Base-by-base conservation (phyloP, 2,113 vertebrate species). In the Albula goreensis region DNA sequence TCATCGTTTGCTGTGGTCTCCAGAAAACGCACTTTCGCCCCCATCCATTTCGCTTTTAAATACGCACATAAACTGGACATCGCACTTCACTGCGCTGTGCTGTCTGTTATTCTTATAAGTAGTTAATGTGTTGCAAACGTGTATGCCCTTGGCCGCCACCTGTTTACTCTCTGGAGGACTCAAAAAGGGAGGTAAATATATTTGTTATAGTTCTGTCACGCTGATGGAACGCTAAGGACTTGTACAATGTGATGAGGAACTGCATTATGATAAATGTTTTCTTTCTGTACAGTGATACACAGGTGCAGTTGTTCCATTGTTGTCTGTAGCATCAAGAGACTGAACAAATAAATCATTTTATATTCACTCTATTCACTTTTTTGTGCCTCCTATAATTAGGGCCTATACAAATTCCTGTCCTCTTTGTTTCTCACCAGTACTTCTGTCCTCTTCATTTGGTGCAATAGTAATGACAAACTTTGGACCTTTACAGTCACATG, bases 241-340 rank as follows among this genome's bases (percentile, higher is more conserved):
- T 91, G 86, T 90, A 89, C 60, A 92, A 87, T 90, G 84, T 93
- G 88, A 91, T 90, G 89, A 91, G 81, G 31, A 81, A 83, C 80
- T 89, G 88, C 84, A 90, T 88, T 87, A 88, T 89, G 88, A 84
- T 57, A 74, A 85, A 85, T 31, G 78, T 88, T 52, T 83, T 50
- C 25, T 74, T 53, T 51, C 51, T 89, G 88, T 91, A 88, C 87
- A 91, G 86, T 48, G 11, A 83, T 82, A 80, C 49, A 50, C 53
- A 85, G 50, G 83, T 89, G 22, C 63, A 86, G 82, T 84, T 56
- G 83, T 91, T 50, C 80, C 89, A 77, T 87, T 88, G 86, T 89
- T 41, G 78, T 52, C 86, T 85, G 79, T 92, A 84, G 2, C 60
- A 66, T 66, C 22, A 19, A 66, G 22, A 74, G 22, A n/a, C 22